Base-by-base conservation (phyloP, 2,113 vertebrate species). In the Elachura formosa region DNA sequence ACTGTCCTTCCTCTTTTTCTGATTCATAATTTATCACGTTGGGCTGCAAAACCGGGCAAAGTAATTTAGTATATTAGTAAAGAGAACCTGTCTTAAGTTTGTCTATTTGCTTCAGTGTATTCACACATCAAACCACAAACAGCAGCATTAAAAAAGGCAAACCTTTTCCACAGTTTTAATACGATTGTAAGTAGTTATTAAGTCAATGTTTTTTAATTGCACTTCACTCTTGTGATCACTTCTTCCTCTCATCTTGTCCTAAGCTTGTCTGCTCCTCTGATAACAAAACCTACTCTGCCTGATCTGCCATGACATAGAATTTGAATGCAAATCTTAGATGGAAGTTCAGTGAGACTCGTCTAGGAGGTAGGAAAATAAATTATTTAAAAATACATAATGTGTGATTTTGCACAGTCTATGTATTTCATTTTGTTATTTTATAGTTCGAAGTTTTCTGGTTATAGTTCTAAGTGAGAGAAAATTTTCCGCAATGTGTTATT, bases 371-470 rank as follows among this genome's bases (percentile, higher is more conserved):
- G 12, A 84, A 5, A 81, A 46, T 31, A 81, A 62, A 59, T 64
- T 34, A 71, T n/a, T 36, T 12, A 55, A 64, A 61, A 49, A 26
- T 28, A 14, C 2, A 14, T 48, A 40, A 41, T 12, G 28, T 31
- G 19, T 12, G 11, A 66, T 73, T 91, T 66, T 28, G 38, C 24
- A 31, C 7, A 61, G 15, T 15, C 8, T 24, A 14, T 3, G 4
- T 61, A 38, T 2, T 71, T 77, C 3, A 36, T 75, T 84, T 56
- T 62, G 9, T 24, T 62, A 46, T 69, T 73, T 61, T 55, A 20
- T 33, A 28, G 5, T 10, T 55, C 3, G 1, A 3, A 0, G 2
- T 66, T 59, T 75, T 46, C 36, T 18, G 4, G 6, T 52, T 76
- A 84, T 43, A 26, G 11, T 25, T 80, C 62, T 40, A n/a, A 59